Evolutionary conservation across 1,140 invertebrate genomes (phyloP), one percentile per base, ranked within the genome.

Genomic region (Megathymus violae): DNA sequence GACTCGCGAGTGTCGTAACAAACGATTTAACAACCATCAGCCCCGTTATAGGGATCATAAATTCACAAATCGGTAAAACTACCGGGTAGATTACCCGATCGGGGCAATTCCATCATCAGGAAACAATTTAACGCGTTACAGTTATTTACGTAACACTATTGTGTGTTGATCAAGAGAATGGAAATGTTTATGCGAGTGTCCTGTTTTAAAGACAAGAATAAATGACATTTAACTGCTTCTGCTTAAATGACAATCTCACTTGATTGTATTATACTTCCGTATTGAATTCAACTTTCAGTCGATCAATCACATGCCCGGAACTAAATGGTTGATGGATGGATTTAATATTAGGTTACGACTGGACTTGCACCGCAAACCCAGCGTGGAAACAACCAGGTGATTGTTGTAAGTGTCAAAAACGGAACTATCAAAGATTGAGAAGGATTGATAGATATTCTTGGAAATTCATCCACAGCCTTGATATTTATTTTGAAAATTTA

Each of bases 51-150:
- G 25, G 41, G 14, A 58, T 58, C n/a, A 22, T 25, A 41, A 31
- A 51, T 19, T 16, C 52, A 50, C 44, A 69, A 74, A 71, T 66
- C 59, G 59, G 56, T 34, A 51, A 40, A 22, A 62, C 67, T 48
- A 64, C 64, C 58, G 60, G 25, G 44, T 65, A 36, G 34, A 68
- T 66, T 74, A 64, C 65, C 61, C 56, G 25, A 38, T 48, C 56
- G 27, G 50, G 56, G 69, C 61, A 74, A 68, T 64, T 67, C 62
- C 46, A 15, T 58, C 65, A 64, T 64, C 63, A 71, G 72, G 72
- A 74, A 74, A 71, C 66, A 71, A 71, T 74, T 71, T 71, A 15
- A 64, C 27, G 50, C 50, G 66, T 71, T 71, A 74, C 63, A 67
- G 15, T 66, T 69, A 9, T 58, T 56, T 62, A 59, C 41, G 48